Evolutionary conservation across 2,888 invertebrate species (phyloP).

Genomic region (Chorisops tibialis): DNA sequence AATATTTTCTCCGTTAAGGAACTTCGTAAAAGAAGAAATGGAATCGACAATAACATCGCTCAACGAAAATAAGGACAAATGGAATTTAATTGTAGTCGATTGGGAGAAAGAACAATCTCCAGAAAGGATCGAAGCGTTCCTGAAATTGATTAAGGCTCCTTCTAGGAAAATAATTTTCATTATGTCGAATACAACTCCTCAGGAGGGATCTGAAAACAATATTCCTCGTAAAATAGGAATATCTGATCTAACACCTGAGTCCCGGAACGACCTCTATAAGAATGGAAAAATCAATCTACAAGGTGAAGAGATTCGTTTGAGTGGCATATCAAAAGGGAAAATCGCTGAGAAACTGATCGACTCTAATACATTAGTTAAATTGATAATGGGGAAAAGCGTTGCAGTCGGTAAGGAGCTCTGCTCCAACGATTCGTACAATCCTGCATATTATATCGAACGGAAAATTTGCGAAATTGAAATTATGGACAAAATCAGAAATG

Average conservation of each 20-base stretch:
- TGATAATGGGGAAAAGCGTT: not conserved
- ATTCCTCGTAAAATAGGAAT: no score
- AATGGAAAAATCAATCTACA: not conserved
- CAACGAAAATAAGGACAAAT: not conserved
- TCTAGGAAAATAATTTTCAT: not conserved
- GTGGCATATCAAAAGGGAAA: no score
- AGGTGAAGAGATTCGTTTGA: no score
- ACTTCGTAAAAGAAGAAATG: no score
- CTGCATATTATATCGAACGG: constrained; percentile 1
- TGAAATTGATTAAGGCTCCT: not conserved
- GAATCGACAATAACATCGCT: no score
- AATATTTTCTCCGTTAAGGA: no score
- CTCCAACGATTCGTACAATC: not conserved
- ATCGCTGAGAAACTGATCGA: no score
- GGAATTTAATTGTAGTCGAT: constrained; percentile 6
- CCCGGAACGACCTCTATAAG: not conserved
- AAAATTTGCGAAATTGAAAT: not conserved
- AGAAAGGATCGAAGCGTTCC: not conserved
- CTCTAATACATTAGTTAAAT: not conserved
- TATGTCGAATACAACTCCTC: no score
- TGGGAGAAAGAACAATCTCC: no score
- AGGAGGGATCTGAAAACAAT: no score
- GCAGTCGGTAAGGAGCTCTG: not conserved
- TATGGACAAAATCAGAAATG: not conserved
- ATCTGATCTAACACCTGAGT: not conserved